Conservation (phyloP, 1,140 invertebrate genomes). For the Watersipora subatra region DNA sequence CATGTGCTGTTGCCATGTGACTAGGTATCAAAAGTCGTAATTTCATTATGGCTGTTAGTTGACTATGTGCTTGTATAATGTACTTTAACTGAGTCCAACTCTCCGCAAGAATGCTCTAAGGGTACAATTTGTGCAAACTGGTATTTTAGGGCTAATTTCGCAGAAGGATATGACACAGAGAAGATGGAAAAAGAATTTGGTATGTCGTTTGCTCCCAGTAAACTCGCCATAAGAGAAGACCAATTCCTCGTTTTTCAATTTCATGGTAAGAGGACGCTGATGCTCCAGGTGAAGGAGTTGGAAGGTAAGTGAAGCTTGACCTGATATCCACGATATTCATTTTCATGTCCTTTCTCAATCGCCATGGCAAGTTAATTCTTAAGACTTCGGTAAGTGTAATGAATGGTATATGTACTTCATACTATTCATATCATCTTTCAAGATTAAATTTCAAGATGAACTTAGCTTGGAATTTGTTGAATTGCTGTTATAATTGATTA, state of each 20-base stretch:
- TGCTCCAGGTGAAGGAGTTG: slow-evolving; percentile 69
- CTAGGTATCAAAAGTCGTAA: too few relatives aligned
- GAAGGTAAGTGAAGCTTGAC: slow-evolving; percentile 67
- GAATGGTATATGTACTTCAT: neutral
- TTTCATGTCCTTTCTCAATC: neutral
- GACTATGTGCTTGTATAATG: too few relatives aligned
- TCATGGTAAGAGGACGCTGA: slow-evolving; percentile 72
- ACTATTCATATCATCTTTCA: neutral
- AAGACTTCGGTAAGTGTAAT: neutral
- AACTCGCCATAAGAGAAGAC: slow-evolving; percentile 76
- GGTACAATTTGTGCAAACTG: too few relatives aligned
- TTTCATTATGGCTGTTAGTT: too few relatives aligned
- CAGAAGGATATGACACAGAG: slow-evolving; percentile 76
- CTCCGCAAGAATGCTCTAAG: too few relatives aligned
- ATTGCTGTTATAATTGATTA: neutral
- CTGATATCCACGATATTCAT: too few relatives aligned
- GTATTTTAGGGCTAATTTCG: too few relatives aligned
- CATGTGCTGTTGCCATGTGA: too few relatives aligned
- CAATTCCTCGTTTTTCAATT: slow-evolving; percentile 79
- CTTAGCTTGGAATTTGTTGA: neutral
- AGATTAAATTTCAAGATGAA: too few relatives aligned
- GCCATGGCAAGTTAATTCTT: neutral
- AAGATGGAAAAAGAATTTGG: slow-evolving; percentile 87
- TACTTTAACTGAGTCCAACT: too few relatives aligned
- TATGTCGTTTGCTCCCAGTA: slow-evolving; percentile 58